Evolutionary conservation across 2,888 invertebrate species (phyloP), one percentile per base, ranked within the genome.

Genomic region (Nomada fucata): DNA sequence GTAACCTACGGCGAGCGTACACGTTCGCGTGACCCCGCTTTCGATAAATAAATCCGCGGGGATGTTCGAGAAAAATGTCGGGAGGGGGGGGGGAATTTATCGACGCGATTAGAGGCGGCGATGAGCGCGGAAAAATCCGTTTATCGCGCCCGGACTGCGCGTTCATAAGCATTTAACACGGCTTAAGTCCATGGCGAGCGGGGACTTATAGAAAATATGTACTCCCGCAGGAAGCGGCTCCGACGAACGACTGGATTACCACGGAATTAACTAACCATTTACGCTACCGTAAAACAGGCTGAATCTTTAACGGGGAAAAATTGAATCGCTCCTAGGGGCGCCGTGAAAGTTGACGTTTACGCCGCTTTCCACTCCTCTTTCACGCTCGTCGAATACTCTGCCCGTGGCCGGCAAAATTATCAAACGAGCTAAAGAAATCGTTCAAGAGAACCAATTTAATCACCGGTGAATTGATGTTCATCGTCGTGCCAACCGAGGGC

Each of bases 11-110:
- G 59, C 63, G 63, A 74, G 74, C 60, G 67, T 75, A 77, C 70
- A 57, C 75, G 65, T 72, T 59, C 52, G 29, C 52, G 18, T 76
- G 82, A 84, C 75, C 86, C 18, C 63, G 44, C 10, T 47, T 10
- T n/a, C 76, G 60, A 84, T 74, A 72, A 86, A 82, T 82, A 76
- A 84, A 79, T 53, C 23, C 26, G 71, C 68, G 59, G 57, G 69
- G 26, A 2, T 42, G 29, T 23, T 26, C 20, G 52, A 29, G 1
- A 67, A 72, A 72, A 60, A 44, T 36, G 44, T 36, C 72, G 11
- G 53, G 52, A 47, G 63, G 15, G 67, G 11, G 53, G 52, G 47
- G 63, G 15, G 67, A 74, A 84, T 82, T 82, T 63, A 76, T 68
- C 69, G 79, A 75, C 42, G 60, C 50, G 36, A 7, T 36, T 36